Base-by-base conservation (phyloP, 2,888 invertebrate species). In the Euzetes globulus region DNA sequence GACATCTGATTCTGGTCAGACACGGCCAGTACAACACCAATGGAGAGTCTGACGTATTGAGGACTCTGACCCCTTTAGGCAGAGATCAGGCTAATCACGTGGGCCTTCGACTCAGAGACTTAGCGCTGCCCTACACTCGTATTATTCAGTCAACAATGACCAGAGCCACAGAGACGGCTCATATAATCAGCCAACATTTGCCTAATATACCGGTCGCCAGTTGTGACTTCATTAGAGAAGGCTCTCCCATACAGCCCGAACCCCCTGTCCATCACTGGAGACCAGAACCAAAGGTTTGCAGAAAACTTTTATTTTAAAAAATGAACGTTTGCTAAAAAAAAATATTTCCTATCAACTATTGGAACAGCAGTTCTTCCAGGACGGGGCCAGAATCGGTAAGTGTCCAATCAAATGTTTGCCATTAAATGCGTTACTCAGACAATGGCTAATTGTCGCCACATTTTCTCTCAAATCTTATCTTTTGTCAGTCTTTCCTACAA, bases 161-260 rank as follows among this genome's bases (percentile, higher is more conserved):
- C 0, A 85, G 98, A 77, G 98, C 98, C 0, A 89, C 89, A 78
- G 93, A 99, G 83, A 99, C 98, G 0, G 91, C 92, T 0, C 85
- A 87, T 15, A 88, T 96, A 45, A 93, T 98, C 77, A 86, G 88
- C 37, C 86, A 88, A 79, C 86, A 87, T 80, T 84, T 97, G 65
- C 86, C 84, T 7, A 83, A 84, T 70, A 82, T 88, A 70, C 81
- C 86, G 19, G 85, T 89, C 0, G 85, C 86, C 74, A 85, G 89
- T 79, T 91, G 91, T 81, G 87, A 88, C 79, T 84, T 92, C 79
- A 83, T 99, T 25, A 87, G 91, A 75, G 98, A 99, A 83, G 99
- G 99, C 0, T 92, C 94, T 0, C 98, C 98, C 0, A 89, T 94
- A 78, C 91, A 92, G 0, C 96, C 97, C 0, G 96, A 97, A 80